Evolutionary conservation across 2,113 vertebrate genomes (phyloP), one percentile per base, ranked within the genome.

Genomic region (Zapornia atra): DNA sequence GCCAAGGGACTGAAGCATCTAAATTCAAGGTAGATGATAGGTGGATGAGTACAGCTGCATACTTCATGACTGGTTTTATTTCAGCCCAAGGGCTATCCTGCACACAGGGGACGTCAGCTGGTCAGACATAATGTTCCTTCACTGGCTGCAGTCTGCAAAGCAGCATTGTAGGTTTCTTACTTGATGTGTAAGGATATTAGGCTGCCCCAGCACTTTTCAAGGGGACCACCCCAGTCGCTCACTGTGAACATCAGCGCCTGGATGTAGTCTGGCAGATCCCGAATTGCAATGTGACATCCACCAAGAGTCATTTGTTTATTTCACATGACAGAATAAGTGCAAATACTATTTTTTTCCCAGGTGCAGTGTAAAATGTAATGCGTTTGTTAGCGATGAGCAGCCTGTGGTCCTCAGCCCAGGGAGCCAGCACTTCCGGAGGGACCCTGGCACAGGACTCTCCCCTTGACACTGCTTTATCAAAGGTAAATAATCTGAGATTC

Each of bases 91-190:
- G 22, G 26, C 44, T 25, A 13, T 57, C 19, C 36, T 86, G 40
- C 4, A 6, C 2, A 4, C 64, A 11, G 18, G n/a, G 31, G 53
- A 5, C 22, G 70, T 64, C 68, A 73, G 60, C n/a, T 0, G 0
- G 26, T 29, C 53, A 54, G 34, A 33, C 26, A 5, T 5, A 7
- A 16, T 3, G 15, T 69, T 81, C 13, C n/a, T 61, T 17, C 18
- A 3, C 17, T 21, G 13, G 26, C 60, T 81, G 64, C 50, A 11
- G 34, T 76, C 68, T 11, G 4, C 68, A 57, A n/a, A 82, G 51
- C 42, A 85, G 48, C 4, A n/a, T 68, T 80, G 90, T 31, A 53
- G 19, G 8, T 40, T 59, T 79, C 12, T 76, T 36, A 8, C 34
- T 80, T 88, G 44, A 12, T 16, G 14, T 48, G 5, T 24, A 42